Base-by-base conservation (phyloP, 2,888 invertebrate genomes). In the Synanthedon vespiformis region DNA sequence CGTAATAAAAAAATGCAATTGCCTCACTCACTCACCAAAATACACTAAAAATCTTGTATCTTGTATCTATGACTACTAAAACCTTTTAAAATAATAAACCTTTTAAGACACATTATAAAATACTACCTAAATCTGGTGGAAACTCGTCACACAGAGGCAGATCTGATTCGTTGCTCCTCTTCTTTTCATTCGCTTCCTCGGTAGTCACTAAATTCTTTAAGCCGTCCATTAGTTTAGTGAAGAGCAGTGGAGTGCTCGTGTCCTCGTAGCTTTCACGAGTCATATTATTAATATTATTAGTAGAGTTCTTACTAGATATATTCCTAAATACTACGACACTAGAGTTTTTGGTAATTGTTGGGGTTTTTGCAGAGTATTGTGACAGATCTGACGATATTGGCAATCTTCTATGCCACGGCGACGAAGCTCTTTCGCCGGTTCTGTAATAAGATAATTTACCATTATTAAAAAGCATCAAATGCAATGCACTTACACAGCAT, bases 61-160 rank as follows among this genome's bases (percentile, higher is more conserved):
- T 3, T 18, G 18, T 18, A 18, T 18, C 18, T 3, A 18, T 3
- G 18, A 18, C 3, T 18, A 27, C 27, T 6, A 27, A 1, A n/a
- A 16, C 2, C 16, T 16, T 18, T 16, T 18, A 18, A 18, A 18
- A 18, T 3, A 18, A 18, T 18, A 18, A 18, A n/a, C n/a, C n/a
- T n/a, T n/a, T n/a, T n/a, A n/a, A n/a, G n/a, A n/a, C n/a, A n/a
- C n/a, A n/a, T n/a, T n/a, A n/a, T n/a, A n/a, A 48, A 44, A 50
- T 71, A 84, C 88, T 74, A 92, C 92, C 89, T 70, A 93, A 88
- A 77, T 90, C 90, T 40, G 91, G 89, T 40, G 92, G 91, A 50
- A 89, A 81, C 55, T 82, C 82, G 13, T 91, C 91, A 74, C 93
- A 93, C 22, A 78, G 72, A 58, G 72, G 88, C 75, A 73, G 69